phyloP scores from a whole-genome alignment of 2,888 invertebrate genomes.

The Nephrotoma flavescens region DNA sequence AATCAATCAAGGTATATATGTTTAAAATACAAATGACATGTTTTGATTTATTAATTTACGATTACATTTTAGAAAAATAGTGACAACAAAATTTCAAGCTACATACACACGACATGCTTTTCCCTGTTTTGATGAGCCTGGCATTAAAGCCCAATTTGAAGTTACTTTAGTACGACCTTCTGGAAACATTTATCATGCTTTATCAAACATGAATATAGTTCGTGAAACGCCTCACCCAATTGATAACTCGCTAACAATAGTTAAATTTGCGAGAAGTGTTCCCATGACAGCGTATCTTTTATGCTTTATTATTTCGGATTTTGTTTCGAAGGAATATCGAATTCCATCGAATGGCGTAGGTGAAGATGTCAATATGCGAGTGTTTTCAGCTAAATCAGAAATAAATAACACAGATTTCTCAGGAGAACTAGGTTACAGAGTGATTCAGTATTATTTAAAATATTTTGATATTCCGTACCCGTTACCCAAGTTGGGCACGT shows the following conservation, averaged over 20 bases:
- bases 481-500: slow-evolving; percentile 70
- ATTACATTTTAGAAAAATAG: slow-evolving; percentile 46
- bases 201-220: slow-evolving; percentile 74
- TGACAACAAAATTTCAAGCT: slow-evolving; percentile 88
- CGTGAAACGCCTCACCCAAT: slow-evolving; percentile 26
- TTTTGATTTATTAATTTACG: not conserved
- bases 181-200: slow-evolving; percentile 46
- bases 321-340: slow-evolving; percentile 35
- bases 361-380: slow-evolving; percentile 47
- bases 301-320: slow-evolving; percentile 87
- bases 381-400: slow-evolving; percentile 60
- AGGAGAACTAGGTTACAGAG: slow-evolving; percentile 50
- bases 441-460: slow-evolving; percentile 66
- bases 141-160: slow-evolving; percentile 73
- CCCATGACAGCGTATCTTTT: slow-evolving; percentile 90
- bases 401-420: slow-evolving; percentile 64
- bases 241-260: slow-evolving; percentile 40
- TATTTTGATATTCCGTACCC: slow-evolving; percentile 81
- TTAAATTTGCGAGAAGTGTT: slow-evolving; percentile 64
- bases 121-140: slow-evolving; percentile 92
- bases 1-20: slow-evolving; percentile 18
- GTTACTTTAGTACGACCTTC: slow-evolving; percentile 61
- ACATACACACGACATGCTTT: slow-evolving; percentile 86
- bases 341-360: slow-evolving; percentile 37
- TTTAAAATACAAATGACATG: not conserved